These are phyloP conservation scores for Lanius ludovicianus DNA, from an alignment of 2,113 vertebrate species.

Conservation along the genomic window DNA sequence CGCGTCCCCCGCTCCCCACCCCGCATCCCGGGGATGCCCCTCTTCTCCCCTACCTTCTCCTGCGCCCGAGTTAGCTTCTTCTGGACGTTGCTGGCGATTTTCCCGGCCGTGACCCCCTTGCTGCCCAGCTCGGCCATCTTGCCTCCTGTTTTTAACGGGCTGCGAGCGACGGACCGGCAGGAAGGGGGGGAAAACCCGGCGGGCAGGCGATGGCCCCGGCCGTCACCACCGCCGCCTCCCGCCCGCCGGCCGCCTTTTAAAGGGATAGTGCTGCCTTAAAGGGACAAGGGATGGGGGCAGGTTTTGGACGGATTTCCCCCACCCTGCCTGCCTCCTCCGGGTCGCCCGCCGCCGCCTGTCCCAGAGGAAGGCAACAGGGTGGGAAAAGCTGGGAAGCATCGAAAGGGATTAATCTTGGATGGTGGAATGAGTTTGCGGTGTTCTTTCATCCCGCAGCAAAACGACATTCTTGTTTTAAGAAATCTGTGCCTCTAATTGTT, in stretches of 20 bases:
- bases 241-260: conserved; percentile 72
- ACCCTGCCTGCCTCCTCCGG: neutral
- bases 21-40: neutral
- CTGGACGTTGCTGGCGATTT: conserved; percentile 95
- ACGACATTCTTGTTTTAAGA: neutral
- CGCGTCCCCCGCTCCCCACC: neutral
- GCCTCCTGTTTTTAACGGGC: conserved; percentile 61
- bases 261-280: conserved; percentile 41
- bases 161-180: conserved; percentile 17
- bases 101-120: conserved; percentile 94
- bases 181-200: conserved; percentile 11
- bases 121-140: conserved; percentile 94
- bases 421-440: neutral
- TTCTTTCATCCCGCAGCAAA: neutral
- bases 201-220: conserved; percentile 49
- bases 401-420: neutral
- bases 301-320: too few relatives aligned
- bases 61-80: conserved; percentile 97
- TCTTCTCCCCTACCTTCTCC: conserved; percentile 85
- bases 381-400: neutral
- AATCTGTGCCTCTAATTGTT: too few relatives aligned
- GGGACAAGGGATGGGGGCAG: neutral
- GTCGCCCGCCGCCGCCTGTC: neutral
- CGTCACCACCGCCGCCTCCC: neutral
- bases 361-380: neutral